A percentile compares a stretch with the other conserved stretches of the same genome.
Evolutionary conservation across 2,888 invertebrate genomes (phyloP).

Genomic region (Pollenia griseotomentosa): DNA sequence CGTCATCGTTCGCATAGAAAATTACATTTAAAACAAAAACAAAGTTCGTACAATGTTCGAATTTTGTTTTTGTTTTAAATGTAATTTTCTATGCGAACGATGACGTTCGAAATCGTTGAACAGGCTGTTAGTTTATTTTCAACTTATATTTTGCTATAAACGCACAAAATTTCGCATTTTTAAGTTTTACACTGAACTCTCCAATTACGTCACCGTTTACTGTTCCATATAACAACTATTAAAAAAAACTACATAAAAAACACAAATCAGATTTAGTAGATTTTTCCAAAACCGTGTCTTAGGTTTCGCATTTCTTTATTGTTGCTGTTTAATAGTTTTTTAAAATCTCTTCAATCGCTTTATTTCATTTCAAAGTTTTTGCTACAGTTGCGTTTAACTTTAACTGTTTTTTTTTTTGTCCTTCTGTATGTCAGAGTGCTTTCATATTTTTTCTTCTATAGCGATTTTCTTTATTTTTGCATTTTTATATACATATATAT

Average conservation of each 20-base stretch:
- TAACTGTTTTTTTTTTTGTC: conserved; percentile 52
- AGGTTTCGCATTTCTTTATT: conserved; percentile 65
- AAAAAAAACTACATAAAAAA: conserved; percentile 31
- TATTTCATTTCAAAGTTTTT: conserved; percentile 1
- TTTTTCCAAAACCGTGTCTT: conserved; percentile 57
- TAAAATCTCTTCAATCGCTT: conserved; percentile 59
- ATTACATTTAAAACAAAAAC: too few species aligned
- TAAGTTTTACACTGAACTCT: background rate
- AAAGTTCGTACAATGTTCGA: too few species aligned
- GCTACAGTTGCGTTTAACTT: conserved; percentile 51
- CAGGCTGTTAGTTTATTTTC: too few species aligned
- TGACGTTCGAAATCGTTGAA: too few species aligned
- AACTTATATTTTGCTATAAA: too few species aligned
- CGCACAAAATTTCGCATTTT: background rate
- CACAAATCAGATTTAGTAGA: conserved; percentile 53
- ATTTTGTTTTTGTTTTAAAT: too few species aligned
- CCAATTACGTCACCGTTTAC: background rate
- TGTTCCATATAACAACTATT: background rate
- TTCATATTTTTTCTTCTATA: conserved; percentile 50
- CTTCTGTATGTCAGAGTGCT: conserved; percentile 61
- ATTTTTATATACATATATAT: background rate
- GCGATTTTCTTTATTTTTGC: conserved; percentile 14
- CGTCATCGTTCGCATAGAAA: too few species aligned
- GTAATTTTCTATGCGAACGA: too few species aligned
- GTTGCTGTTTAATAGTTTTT: conserved; percentile 53